Base-by-base conservation (phyloP, 2,113 vertebrate genomes). In the Ptychochromis oligacanthus region DNA sequence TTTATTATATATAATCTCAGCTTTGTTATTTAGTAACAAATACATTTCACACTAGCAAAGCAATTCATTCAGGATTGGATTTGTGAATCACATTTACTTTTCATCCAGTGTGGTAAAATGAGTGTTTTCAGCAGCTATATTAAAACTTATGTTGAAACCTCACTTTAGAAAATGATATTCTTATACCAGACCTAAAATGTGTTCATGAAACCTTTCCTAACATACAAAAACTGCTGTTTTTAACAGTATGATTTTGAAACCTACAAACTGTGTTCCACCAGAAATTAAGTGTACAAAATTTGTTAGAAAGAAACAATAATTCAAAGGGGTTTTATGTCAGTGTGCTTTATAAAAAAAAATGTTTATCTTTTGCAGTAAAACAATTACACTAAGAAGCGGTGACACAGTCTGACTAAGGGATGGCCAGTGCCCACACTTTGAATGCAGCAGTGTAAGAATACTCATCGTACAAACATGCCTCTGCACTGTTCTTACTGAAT, bases 401-500 rank as follows among this genome's bases (percentile, higher is more conserved):
- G 85, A 89, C 78, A 89, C 82, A 89, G 36, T 72, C 36, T 70
- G 79, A 74, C 46, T 58, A 22, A 75, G 20, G 38, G 36, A 72
- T 72, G 40, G 78, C 26, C 57, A 56, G 38, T 80, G 82, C 88
- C 85, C 83, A 82, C 90, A 80, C 38, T 20, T 43, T 84, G 85
- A 86, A 46, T 84, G 18, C 81, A 79, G 75, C 67, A 70, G 60
- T 72, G 28, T 78, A 65, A 74, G 49, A 80, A 56, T 77, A 77
- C 31, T 80, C 24, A 67, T 75, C 11, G 46, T 46, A 31, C 26
- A 72, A 72, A 46, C 58, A 57, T 84, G 83, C 76, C 83, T 88
- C 87, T 86, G 80, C 85, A 82, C 38, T 78, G 36, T 55, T 67
- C 59, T 74, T 26, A 72, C 20, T 12, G 5, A 85, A 17, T 56